Evolutionary conservation across 2,888 invertebrate species (phyloP), one percentile per base, ranked within the genome.

Genomic region (Iphiclides podalirius): DNA sequence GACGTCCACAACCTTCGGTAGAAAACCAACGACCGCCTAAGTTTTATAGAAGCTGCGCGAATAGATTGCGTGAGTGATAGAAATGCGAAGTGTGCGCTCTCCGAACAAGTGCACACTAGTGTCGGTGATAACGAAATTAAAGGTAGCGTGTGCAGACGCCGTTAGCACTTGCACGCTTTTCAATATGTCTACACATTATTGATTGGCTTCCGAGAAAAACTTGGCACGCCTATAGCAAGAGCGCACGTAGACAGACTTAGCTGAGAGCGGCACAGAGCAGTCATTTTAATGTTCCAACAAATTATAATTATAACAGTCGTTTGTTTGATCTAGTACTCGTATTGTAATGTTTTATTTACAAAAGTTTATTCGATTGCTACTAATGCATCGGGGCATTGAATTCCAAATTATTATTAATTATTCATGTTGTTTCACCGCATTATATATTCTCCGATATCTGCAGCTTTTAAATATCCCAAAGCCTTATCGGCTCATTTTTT

Each of bases 181-280:
- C 72, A 78, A 77, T 76, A 74, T 68, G 62, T 70, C 70, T 73
- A 64, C 72, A 70, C 67, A 64, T 75, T 80, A 81, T 78, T 81
- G 78, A 81, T 81, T 75, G 70, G 55, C 62, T 77, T 75, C 74
- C 63, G 56, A 75, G 76, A 79, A 82, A 76, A 76, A 80, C 67
- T 69, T 72, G 72, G 70, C 74, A 75, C 66, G 70, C 60, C 64
- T 66, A 54, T 64, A 62, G 58, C 50, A 14, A 41, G 52, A 54
- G 59, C 59, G 54, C 52, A 49, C 61, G 59, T 58, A 49, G 47
- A 31, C 31, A 28, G 28, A 58, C 56, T 60, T 63, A 59, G 67
- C 55, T 55, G 57, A 52, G 51, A 53, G 47, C 52, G 49, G 20
- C 58, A 53, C 40, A 42, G 51, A 37, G 53, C 53, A 56, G 56